Conservation (phyloP, 1,140 invertebrate species). For the Lethocerus indicus region DNA sequence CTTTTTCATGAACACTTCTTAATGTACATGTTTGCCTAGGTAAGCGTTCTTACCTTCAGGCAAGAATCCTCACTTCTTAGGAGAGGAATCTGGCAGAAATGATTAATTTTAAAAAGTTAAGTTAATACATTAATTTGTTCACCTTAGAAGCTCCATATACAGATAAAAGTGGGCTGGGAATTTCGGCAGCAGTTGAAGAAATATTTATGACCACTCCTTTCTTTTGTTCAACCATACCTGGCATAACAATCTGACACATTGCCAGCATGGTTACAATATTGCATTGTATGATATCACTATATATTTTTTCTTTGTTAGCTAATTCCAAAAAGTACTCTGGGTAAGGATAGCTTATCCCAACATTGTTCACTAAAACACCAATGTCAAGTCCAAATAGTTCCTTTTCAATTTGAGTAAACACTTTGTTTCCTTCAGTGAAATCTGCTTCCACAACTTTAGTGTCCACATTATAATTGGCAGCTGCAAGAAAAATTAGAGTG, state of each 20-base stretch:
- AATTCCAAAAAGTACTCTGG: conserved; percentile 69
- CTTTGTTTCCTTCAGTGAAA: conserved; percentile 49
- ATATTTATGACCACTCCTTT: conserved; percentile 86
- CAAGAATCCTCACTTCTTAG: no score
- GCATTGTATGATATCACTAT: conserved; percentile 31
- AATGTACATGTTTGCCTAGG: no score
- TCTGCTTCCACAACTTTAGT: conserved; percentile 72
- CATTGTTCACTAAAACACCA: conserved; percentile 88
- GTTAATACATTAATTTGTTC: conserved; percentile 16
- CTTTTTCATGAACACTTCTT: no score
- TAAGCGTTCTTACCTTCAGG: no score
- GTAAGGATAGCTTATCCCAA: conserved; percentile 77
- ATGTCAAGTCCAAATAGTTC: conserved; percentile 66
- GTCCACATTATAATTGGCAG: conserved; percentile 52
- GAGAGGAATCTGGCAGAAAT: no score
- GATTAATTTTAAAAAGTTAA: no score
- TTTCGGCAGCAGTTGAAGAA: conserved; percentile 62
- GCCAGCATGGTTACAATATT: conserved; percentile 41
- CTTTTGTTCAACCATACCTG: conserved; percentile 68
- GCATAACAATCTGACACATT: conserved; percentile 59
- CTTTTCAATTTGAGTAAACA: conserved; percentile 60
- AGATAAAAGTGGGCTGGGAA: conserved; percentile 66
- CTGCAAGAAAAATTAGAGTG: conserved; percentile 26
- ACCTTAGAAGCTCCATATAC: conserved; percentile 85
- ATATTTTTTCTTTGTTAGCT: conserved; percentile 17